Percentiles rank a stretch among this genome's conserved stretches.
Conservation (phyloP, 2,113 vertebrate species). For the Hydropotes inermis region DNA sequence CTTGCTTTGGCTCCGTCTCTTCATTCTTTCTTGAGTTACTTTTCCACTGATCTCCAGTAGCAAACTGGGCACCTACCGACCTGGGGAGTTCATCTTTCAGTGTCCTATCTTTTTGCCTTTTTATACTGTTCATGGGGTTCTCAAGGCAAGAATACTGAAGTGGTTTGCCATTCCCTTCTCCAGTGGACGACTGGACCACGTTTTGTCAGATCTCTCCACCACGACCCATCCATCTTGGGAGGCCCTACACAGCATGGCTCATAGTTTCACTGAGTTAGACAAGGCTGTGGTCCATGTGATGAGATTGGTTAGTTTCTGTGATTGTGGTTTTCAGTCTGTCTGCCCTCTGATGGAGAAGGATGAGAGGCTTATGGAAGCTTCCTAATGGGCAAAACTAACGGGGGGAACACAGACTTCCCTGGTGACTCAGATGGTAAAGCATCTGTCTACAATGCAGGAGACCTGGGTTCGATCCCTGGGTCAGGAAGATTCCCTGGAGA, state of each 20-base stretch:
- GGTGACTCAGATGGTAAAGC: too few species aligned
- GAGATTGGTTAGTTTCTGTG: neutral
- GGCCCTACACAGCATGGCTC: rapidly evolving
- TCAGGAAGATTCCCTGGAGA: too few species aligned
- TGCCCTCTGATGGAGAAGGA: neutral
- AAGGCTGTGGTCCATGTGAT: neutral
- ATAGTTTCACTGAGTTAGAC: neutral
- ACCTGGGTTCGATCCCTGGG: too few species aligned
- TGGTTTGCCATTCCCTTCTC: neutral
- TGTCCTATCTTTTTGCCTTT: neutral
- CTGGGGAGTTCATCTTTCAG: neutral
- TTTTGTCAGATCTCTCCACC: neutral
- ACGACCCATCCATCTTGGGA: neutral
- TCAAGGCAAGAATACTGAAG: neutral
- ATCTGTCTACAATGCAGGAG: too few species aligned
- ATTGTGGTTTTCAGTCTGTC: neutral
- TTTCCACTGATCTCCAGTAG: neutral
- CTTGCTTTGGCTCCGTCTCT: neutral
- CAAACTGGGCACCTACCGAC: neutral
- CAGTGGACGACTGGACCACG: neutral
- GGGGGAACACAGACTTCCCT: neutral
- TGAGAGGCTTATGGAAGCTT: neutral
- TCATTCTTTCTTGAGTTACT: neutral
- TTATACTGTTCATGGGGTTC: neutral
- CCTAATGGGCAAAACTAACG: neutral